phyloP scores from a whole-genome alignment of 2,797 vertebrate species.

The Pseudocheirus occidentalis region DNA sequence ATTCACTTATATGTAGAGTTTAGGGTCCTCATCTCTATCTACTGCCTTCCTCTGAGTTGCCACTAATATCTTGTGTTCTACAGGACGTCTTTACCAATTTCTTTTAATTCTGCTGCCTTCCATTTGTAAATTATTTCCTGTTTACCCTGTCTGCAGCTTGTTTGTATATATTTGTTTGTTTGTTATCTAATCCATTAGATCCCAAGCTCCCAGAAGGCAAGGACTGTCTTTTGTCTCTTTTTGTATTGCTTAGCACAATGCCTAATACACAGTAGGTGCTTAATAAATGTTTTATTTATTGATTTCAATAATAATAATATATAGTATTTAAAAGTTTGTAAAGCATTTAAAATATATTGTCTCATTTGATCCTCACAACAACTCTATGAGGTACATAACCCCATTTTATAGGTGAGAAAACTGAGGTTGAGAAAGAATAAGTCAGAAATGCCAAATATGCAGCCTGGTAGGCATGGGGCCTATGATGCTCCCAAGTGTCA shows the following conservation, averaged over 20 bases:
- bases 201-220: background rate
- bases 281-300: background rate
- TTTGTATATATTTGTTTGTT: background rate
- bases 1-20: background rate
- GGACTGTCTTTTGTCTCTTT: background rate
- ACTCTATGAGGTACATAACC: background rate
- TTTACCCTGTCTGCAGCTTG: background rate
- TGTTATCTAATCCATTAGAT: background rate
- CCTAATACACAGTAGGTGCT: background rate
- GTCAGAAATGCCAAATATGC: background rate
- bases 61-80: background rate
- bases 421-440: background rate
- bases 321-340: background rate
- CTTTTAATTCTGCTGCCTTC: background rate
- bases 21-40: background rate
- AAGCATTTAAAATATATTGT: background rate
- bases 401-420: background rate
- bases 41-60: background rate
- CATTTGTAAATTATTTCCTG: no score
- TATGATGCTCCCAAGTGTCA: background rate
- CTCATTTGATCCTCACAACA: background rate
- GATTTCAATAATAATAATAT: background rate
- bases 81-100: background rate
- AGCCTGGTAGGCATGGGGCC: background rate
- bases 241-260: background rate